Base-by-base conservation (phyloP, 1,140 invertebrate species). In the Drosophila saltans region DNA sequence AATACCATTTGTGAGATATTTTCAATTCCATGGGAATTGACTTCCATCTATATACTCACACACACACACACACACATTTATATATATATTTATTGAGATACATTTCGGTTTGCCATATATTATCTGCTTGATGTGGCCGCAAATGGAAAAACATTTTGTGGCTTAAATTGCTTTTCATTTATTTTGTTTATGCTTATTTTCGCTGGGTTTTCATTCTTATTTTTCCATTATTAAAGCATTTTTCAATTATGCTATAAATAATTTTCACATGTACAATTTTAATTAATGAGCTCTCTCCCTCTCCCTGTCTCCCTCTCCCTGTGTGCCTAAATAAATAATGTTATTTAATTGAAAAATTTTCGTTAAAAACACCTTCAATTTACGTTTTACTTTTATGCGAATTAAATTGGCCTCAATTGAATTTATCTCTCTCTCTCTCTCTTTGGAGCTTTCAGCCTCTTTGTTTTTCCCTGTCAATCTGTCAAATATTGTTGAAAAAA, bases 241-340 rank as follows among this genome's bases (percentile, higher is more conserved):
- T 75, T 73, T 76, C 59, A 81, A 78, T 75, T 72, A 78, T 78
- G 68, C 75, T 68, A 81, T 78, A 81, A 86, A 85, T 76, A 79
- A 75, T 68, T 68, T 61, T n/a, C 36, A 30, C 10, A 40, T 55
- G 59, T 40, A 36, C 16, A 16, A 16, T 71, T 81, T 81, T 66
- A 82, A 86, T 77, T 88, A 82, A 88, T 79, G 69, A 41, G 21
- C 64, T 52, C 24, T 21, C 7, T 26, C 45, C 9, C 21, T 48
- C 41, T 11, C 40, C 10, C 41, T 48, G 7, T 48, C 21, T 8
- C 45, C 48, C 59, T 24, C 60, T 61, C 63, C 48, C 28, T 2
- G 4, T 26, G 16, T 40, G 30, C 16, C n/a, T 63, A 65, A 80
- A 80, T 77, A 82, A 80, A 74, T 82, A 73, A 77, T 67, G 16